A percentile compares a stretch with the other conserved stretches of the same genome.
phyloP scores from a whole-genome alignment of 2,888 invertebrate genomes.

The Diloba caeruleocephala region DNA sequence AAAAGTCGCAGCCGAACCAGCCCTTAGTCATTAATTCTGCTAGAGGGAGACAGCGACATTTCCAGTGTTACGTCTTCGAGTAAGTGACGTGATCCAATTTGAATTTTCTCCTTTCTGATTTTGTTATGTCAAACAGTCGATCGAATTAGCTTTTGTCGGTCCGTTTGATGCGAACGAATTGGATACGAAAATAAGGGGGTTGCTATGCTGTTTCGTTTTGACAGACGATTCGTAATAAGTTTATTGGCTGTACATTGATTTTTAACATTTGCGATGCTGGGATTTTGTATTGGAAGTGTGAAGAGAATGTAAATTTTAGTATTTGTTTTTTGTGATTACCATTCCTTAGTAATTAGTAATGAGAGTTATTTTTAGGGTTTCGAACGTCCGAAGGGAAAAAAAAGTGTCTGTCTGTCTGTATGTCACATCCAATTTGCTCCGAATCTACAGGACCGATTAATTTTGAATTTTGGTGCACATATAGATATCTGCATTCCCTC shows the following conservation, averaged over 20 bases:
- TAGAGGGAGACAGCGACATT: slow-evolving; percentile 60
- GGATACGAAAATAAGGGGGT: slow-evolving; percentile 55
- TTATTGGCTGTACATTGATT: slow-evolving; percentile 49
- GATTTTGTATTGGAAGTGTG: not conserved
- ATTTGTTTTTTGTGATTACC: not conserved
- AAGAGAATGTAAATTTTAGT: slow-evolving; percentile 16
- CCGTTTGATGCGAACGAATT: slow-evolving; percentile 57
- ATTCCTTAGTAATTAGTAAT: too few relatives aligned
- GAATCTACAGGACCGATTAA: too few relatives aligned
- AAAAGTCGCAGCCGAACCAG: slow-evolving; percentile 38
- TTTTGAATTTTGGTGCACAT: too few relatives aligned
- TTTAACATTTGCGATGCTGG: slow-evolving; percentile 13
- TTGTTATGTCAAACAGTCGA: slow-evolving; percentile 77
- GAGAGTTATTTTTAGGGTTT: too few relatives aligned
- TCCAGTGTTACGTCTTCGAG: slow-evolving; percentile 56
- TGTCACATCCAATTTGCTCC: too few relatives aligned
- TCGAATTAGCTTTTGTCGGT: slow-evolving; percentile 66
- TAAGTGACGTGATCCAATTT: slow-evolving; percentile 80
- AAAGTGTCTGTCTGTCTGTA: too few relatives aligned
- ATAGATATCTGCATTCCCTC: too few relatives aligned
- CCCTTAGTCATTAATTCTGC: slow-evolving; percentile 39
- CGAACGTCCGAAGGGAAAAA: too few relatives aligned
- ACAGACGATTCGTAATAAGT: slow-evolving; percentile 45
- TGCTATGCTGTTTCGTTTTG: slow-evolving; percentile 51
- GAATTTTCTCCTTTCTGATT: slow-evolving; percentile 80